These are phyloP conservation scores for Butorides virescens DNA, from an alignment of 2,113 vertebrate species.

Conservation along the genomic window DNA sequence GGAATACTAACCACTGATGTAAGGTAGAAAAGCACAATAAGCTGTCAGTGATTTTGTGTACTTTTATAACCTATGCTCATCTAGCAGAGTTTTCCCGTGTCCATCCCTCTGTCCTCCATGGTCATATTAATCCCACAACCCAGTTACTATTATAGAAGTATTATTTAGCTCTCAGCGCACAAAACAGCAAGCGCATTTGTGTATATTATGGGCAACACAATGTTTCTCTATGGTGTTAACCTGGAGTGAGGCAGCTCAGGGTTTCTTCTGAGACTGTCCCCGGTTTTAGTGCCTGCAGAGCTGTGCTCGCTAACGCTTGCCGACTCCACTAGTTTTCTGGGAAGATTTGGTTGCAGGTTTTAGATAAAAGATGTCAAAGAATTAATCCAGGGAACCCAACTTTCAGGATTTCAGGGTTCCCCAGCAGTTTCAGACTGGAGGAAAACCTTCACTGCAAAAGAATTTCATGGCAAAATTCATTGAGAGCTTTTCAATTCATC, in stretches of 20 bases:
- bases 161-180: background rate
- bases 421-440: background rate
- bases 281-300: background rate
- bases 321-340: background rate
- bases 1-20: background rate
- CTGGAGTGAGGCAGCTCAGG: background rate
- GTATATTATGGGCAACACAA: background rate
- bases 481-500: background rate
- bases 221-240: background rate
- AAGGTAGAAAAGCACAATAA: background rate
- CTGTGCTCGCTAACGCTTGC: background rate
- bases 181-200: background rate
- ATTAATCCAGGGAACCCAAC: background rate
- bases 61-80: background rate
- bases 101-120: background rate
- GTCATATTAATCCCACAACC: background rate
- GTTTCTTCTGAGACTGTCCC: background rate
- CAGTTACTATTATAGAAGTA: background rate
- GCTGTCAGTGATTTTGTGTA: background rate
- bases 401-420: background rate
- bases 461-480: background rate
- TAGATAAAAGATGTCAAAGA: background rate
- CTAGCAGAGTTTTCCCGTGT: background rate
- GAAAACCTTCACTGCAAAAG: background rate
- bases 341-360: background rate